These are phyloP conservation scores for Ahaetulla prasina DNA, from an alignment of 2,113 vertebrate species.

Conservation along the genomic window DNA sequence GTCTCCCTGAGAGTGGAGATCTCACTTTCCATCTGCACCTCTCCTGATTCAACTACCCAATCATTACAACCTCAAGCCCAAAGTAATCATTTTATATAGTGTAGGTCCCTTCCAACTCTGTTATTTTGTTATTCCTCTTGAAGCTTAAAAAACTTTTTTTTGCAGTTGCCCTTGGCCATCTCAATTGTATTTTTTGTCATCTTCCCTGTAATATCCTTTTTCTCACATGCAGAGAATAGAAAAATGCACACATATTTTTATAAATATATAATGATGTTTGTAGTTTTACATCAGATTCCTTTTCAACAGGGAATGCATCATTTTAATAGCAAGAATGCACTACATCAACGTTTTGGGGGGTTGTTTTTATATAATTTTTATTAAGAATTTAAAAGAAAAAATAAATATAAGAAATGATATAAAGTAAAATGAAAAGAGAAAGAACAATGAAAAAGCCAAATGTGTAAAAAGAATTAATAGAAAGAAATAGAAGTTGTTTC, in stretches of 20 bases:
- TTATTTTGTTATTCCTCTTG: neutral
- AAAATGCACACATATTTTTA: neutral
- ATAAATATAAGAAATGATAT: neutral
- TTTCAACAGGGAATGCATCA: neutral
- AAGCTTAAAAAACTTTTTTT: neutral
- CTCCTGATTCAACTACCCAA: neutral
- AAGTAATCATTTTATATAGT: neutral
- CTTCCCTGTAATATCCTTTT: neutral
- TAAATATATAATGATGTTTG: neutral
- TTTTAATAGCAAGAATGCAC: neutral
- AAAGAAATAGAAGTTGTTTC: neutral
- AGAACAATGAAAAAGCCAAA: neutral
- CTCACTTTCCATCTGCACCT: neutral
- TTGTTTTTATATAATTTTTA: neutral
- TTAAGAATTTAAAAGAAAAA: neutral
- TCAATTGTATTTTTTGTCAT: neutral
- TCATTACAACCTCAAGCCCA: neutral
- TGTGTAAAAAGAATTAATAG: neutral
- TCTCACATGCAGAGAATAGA: neutral
- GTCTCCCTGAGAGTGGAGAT: neutral
- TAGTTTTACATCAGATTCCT: neutral
- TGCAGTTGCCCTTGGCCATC: neutral
- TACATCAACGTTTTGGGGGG: neutral
- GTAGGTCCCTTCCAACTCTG: neutral
- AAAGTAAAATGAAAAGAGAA: neutral